phyloP scores from a whole-genome alignment of 2,113 vertebrate species.

The Epinephelus fuscoguttatus region DNA sequence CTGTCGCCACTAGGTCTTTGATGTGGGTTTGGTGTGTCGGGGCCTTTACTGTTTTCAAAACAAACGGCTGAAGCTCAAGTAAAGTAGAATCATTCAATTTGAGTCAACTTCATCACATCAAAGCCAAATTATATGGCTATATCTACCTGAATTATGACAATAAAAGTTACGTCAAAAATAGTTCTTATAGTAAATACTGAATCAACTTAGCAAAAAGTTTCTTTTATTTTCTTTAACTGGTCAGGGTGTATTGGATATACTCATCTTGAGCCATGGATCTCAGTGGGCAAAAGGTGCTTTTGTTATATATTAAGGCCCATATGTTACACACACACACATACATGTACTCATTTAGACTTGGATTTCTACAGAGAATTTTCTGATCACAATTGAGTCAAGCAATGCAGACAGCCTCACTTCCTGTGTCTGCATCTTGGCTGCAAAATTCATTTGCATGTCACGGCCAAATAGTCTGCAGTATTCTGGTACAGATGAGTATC shows the following conservation, averaged over 20 bases:
- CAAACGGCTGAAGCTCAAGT: neutral
- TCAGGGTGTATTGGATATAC: no score
- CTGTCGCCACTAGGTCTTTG: no score
- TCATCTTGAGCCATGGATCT: neutral
- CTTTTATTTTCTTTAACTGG: neutral
- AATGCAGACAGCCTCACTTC: constrained; percentile 34
- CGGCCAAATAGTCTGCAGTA: neutral
- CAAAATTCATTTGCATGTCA: constrained; percentile 39
- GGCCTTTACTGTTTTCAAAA: neutral
- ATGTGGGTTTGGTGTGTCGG: no score
- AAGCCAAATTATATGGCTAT: neutral
- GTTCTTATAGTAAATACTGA: no score
- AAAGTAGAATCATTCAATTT: neutral
- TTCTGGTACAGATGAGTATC: neutral
- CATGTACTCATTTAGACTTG: neutral
- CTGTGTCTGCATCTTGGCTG: constrained; percentile 6
- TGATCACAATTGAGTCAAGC: neutral
- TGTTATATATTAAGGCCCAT: neutral
- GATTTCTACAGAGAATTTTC: neutral
- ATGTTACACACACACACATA: neutral
- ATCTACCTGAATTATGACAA: neutral
- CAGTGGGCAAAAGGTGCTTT: neutral
- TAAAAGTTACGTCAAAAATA: neutral
- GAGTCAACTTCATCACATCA: neutral
- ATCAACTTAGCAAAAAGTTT: neutral